Base-by-base conservation (phyloP, 1,140 invertebrate species). In the Panagrolaimus sp. region DNA sequence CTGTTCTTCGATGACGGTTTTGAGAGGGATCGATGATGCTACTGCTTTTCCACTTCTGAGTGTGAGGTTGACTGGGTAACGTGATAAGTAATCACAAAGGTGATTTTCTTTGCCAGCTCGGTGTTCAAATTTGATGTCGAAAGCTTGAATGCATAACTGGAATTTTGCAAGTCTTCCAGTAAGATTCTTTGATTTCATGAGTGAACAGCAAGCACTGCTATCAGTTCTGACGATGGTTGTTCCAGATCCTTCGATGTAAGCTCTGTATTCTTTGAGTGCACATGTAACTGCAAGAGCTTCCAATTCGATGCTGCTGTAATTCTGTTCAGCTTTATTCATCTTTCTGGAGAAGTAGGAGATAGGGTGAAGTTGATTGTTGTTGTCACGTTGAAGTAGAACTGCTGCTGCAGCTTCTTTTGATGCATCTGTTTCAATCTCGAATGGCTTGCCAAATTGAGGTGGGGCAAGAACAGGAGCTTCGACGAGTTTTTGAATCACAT, bases 381-480 rank as follows among this genome's bases (percentile, higher is more conserved):
- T 7, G 26, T 69, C 67, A 43, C 67, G n/a, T 68, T 69, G 68
- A 10, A 69, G 21, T 24, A 69, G 58, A 12, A 63, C 68, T 44
- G 24, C 68, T n/a, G 21, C 68, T 68, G 67, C 67, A 17, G 68
- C 68, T 7, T 24, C 44, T 10, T 45, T 9, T 8, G 8, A 9
- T 15, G 75, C 75, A 58, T 76, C 73, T 15, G 58, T 68, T 1
- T 71, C 63, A 6, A 76, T 67, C 1, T 69, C 15, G 38, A 74
- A 76, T 38, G 65, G 67, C 8, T 43, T 38, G 1, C 32, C 9
- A 15, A 64, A 15, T 26, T 72, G 32, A 1, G 74, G 72, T 47
- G 68, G 38, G 24, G 63, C 65, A 0, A 76, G 32, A 21, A 74
- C 67, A 8, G 73, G 74, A 9, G 67, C 43, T 17, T 10, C 17